These are phyloP conservation scores for Oscheius sp. DNA, from an alignment of 2,888 invertebrate genomes.

Conservation along the genomic window DNA sequence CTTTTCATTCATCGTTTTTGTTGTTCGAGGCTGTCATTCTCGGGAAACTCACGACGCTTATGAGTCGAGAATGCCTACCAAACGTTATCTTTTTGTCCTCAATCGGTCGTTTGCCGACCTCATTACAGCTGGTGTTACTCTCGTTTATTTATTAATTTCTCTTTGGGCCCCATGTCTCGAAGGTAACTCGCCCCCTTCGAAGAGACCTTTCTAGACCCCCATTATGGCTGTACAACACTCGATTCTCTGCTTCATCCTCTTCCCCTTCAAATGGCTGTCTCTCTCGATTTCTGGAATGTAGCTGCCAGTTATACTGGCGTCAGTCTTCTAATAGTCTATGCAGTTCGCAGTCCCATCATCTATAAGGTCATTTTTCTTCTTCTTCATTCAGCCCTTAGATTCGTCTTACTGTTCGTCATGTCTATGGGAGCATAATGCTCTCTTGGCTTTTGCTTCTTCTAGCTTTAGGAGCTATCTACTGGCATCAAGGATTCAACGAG, in stretches of 20 bases:
- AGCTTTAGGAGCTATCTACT: conserved; percentile 6
- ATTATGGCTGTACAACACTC: conserved; percentile 16
- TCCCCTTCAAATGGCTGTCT: conserved; percentile 39
- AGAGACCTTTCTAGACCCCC: too few relatives aligned
- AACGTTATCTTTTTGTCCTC: conserved; percentile 21
- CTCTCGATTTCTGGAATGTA: conserved; percentile 55
- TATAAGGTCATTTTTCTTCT: conserved; percentile 41
- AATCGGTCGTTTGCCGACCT: conserved; percentile 13
- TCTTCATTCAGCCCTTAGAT: not conserved
- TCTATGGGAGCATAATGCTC: not conserved
- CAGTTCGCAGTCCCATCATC: conserved; percentile 48
- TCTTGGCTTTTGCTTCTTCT: conserved; percentile 11
- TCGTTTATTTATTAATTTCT: conserved; percentile 1
- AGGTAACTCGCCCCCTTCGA: too few relatives aligned
- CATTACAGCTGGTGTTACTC: conserved; percentile 1
- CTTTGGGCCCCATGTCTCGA: conserved; percentile 6
- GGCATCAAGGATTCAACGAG: not conserved
- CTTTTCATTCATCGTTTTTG: not conserved
- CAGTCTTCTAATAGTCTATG: conserved; percentile 53
- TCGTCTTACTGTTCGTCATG: conserved; percentile 8
- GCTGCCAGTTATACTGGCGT: conserved; percentile 53
- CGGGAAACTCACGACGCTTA: too few relatives aligned
- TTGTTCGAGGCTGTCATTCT: conserved; percentile 1
- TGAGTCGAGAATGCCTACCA: conserved; percentile 25
- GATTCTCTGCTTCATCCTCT: conserved; percentile 22